phyloP scores from a whole-genome alignment of 2,888 invertebrate species.

The Eubasilissa splendida region DNA sequence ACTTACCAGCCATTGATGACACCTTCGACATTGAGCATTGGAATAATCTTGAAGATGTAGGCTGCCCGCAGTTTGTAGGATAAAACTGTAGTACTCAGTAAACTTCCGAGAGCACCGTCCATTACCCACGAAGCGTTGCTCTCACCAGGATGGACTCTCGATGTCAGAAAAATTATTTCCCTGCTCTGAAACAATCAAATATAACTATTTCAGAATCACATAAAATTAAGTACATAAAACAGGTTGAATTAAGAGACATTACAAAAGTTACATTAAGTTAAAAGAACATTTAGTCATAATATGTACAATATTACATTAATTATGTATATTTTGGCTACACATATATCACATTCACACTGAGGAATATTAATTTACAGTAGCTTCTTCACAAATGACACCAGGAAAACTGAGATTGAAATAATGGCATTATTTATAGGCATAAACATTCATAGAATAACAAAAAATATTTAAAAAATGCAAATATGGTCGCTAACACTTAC shows the following conservation, averaged over 20 bases:
- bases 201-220: not conserved
- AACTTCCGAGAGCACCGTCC: conserved; percentile 82
- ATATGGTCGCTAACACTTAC: too few relatives aligned
- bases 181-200: conserved; percentile 71
- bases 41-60: conserved; percentile 89
- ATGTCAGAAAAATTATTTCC: conserved; percentile 81
- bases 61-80: conserved; percentile 77
- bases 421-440: too few relatives aligned
- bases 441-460: too few relatives aligned
- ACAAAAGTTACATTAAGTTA: not conserved
- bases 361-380: too few relatives aligned
- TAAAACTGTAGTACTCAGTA: conserved; percentile 73
- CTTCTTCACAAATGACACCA: too few relatives aligned
- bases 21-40: conserved; percentile 92
- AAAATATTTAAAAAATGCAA: too few relatives aligned
- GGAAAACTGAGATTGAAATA: too few relatives aligned
- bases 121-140: conserved; percentile 92
- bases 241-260: not conserved
- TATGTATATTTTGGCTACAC: too few relatives aligned
- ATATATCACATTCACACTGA: too few relatives aligned
- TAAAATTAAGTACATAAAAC: not conserved
- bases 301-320: too few relatives aligned
- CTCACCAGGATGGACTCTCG: conserved; percentile 91
- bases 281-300: too few relatives aligned
- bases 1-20: conserved; percentile 90